phyloP scores from a whole-genome alignment of 2,113 vertebrate species.

The Mixornis gularis region DNA sequence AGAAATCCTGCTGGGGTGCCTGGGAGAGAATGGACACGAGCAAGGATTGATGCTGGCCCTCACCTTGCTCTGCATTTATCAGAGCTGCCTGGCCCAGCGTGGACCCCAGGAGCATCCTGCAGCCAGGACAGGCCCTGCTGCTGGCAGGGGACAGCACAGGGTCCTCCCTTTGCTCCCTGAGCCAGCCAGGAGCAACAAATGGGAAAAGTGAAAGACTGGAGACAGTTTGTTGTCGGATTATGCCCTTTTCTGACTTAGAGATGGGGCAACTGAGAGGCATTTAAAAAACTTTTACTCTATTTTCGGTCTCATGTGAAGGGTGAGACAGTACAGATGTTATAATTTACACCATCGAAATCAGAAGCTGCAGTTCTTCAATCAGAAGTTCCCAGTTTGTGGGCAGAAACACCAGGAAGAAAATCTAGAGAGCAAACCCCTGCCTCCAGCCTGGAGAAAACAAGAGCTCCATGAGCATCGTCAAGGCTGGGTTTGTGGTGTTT shows the following conservation, averaged over 20 bases:
- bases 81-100: background rate
- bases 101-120: background rate
- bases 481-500: background rate
- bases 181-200: background rate
- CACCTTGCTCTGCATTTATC: background rate
- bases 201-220: fast-evolving
- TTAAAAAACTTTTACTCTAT: no score
- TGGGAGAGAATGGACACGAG: background rate
- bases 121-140: background rate
- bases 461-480: fast-evolving
- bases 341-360: no score
- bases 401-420: background rate
- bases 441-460: background rate
- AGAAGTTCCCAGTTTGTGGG: background rate
- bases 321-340: no score
- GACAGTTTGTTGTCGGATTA: background rate
- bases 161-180: background rate
- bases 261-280: no score
- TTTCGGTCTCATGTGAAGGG: no score
- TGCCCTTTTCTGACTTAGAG: no score
- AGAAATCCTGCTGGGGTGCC: background rate
- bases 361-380: no score
- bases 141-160: background rate
- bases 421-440: background rate
- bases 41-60: background rate